These are phyloP conservation scores for Piliocolobus tephrosceles DNA, from an alignment of 2,113 vertebrate genomes.

Conservation along the genomic window DNA sequence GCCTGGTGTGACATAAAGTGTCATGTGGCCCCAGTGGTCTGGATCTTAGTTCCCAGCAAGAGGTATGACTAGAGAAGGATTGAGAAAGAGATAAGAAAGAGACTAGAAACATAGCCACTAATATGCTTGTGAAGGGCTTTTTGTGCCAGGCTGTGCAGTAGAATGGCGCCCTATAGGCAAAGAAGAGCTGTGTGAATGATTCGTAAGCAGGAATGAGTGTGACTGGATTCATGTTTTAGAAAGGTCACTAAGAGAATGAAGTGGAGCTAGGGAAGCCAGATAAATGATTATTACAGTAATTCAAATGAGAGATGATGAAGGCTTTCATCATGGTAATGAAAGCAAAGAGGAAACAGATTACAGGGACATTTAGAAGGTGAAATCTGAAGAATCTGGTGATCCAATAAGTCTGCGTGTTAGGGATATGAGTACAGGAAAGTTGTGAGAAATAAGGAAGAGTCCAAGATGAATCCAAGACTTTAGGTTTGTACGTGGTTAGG, in stretches of 20 bases:
- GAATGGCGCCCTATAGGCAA: background rate
- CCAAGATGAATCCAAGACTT: background rate
- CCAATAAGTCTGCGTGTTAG: background rate
- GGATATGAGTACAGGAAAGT: background rate
- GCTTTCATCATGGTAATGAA: background rate
- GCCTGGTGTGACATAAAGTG: background rate
- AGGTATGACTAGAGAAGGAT: background rate
- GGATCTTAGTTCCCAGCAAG: background rate
- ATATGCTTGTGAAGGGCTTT: background rate
- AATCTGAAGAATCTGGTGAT: background rate
- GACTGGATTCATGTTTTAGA: background rate
- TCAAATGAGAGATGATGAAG: background rate
- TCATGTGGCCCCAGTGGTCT: background rate
- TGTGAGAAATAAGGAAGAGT: background rate
- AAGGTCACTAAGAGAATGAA: background rate
- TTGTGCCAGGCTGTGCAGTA: background rate
- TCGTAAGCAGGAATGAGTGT: background rate
- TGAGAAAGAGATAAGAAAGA: background rate
- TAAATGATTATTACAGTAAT: background rate
- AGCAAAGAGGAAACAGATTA: background rate
- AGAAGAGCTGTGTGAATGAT: background rate
- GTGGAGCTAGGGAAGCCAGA: background rate
- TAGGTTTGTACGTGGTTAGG: background rate
- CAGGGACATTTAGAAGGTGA: background rate
- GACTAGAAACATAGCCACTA: background rate